Base-by-base conservation (phyloP, 2,113 vertebrate species). In the Catharus fuscescens region DNA sequence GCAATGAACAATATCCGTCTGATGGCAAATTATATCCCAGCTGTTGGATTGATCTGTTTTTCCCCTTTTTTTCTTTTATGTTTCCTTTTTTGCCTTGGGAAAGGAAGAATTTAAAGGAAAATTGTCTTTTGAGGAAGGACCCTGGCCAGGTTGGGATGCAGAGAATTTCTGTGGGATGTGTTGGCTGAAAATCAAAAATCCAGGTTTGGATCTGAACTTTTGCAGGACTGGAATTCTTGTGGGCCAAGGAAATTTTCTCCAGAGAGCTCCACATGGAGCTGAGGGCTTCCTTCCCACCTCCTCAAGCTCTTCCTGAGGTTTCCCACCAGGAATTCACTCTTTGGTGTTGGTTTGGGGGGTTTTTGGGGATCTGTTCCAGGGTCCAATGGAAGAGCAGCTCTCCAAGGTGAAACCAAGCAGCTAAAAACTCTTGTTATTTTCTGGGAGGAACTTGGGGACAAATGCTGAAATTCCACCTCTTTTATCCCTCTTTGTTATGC, bases 301-400 rank as follows among this genome's bases (percentile, higher is more conserved):
- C 31, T n/a, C 14, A 8, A 31, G 24, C 10, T 54, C 45, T 38
- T 60, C 45, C 64, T 81, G 19, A 29, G 47, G n/a, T 12, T 79
- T 59, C 47, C 31, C 42, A 18, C 31, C 19, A 5, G 25, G 31
- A 32, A 17, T 81, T 52, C 47, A 6, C 15, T 5, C 4, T 47
- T 61, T 10, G 10, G 5, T 28, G 25, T 14, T 60, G 31, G 4
- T 52, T n/a, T 62, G 21, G 7, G 26, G 50, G 12, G 0, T 3
- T 25, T 25, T 57, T 32, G 15, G 1, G 34, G 23, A 50, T 44
- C 2, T 21, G 0, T 38, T 40, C 19, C 5, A 0, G 23, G 61
- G 25, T 57, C 29, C 53, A 50, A 8, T 3, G 2, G 56, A 31
- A 56, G 52, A 66, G 38, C 42, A 12, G 44, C 29, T 38, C 29